These are phyloP conservation scores for Calliscelio sp. DNA, from an alignment of 2,888 invertebrate species.

Conservation along the genomic window DNA sequence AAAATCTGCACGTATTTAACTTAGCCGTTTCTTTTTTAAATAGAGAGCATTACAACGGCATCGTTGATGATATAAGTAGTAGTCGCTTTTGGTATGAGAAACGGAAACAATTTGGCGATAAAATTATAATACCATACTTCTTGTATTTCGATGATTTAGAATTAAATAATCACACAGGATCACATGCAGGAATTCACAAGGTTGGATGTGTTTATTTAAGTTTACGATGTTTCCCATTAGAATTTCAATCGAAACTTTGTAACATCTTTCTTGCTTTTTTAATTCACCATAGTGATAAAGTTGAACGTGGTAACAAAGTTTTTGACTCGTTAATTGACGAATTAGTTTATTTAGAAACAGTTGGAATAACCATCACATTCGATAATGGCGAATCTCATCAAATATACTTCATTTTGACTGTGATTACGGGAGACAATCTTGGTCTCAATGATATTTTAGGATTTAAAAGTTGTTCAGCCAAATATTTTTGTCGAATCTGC, in stretches of 20 bases:
- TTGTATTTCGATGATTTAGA: conserved; percentile 48
- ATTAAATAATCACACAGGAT: conserved; percentile 64
- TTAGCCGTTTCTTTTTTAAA: neutral
- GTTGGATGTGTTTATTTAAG: conserved; percentile 63
- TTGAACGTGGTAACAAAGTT: conserved; percentile 35
- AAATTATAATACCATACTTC: conserved; percentile 17
- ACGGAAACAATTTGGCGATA: neutral
- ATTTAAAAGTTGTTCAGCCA: neutral
- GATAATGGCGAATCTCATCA: neutral
- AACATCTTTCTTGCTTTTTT: conserved; percentile 58
- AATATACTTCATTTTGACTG: conserved; percentile 25
- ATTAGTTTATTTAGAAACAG: conserved; percentile 23
- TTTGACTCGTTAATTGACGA: conserved; percentile 26
- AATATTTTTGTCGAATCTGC: conserved; percentile 30
- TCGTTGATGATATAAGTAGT: no score
- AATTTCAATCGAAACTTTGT: conserved; percentile 46
- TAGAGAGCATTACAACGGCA: no score
- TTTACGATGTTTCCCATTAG: conserved; percentile 54
- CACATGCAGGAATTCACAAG: conserved; percentile 55
- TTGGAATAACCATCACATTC: conserved; percentile 20
- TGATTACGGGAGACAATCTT: conserved; percentile 34
- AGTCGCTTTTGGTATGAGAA: conserved; percentile 61
- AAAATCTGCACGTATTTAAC: conserved; percentile 10
- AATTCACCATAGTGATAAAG: conserved; percentile 10
- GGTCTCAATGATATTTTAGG: conserved; percentile 14